These are phyloP conservation scores for Cantharis rustica DNA, from an alignment of 2,888 invertebrate genomes.

Conservation along the genomic window DNA sequence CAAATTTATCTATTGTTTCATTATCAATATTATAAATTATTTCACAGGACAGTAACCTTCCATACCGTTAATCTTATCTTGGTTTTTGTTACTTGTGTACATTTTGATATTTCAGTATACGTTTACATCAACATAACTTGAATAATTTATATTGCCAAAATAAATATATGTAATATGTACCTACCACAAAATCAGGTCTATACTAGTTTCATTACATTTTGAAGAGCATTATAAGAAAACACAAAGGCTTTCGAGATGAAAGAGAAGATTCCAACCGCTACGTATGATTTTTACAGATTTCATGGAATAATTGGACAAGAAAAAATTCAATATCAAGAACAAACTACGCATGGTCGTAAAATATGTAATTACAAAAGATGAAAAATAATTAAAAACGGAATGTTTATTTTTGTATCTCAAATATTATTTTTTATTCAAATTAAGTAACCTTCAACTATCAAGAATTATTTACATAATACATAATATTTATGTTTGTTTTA, in stretches of 20 bases:
- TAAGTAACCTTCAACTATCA: too few species aligned
- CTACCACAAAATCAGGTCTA: background rate
- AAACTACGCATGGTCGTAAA: background rate
- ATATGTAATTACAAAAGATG: too few species aligned
- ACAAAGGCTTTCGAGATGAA: background rate
- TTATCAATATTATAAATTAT: background rate
- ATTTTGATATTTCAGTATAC: background rate
- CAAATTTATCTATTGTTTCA: background rate
- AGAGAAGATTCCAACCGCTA: background rate
- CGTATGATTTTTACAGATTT: background rate
- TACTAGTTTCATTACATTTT: background rate
- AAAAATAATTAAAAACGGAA: too few species aligned
- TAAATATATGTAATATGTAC: background rate
- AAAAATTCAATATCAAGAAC: background rate
- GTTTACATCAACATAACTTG: background rate
- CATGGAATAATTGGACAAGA: background rate
- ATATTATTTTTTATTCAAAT: too few species aligned
- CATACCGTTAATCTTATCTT: background rate
- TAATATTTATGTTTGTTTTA: too few species aligned
- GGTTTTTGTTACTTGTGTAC: background rate
- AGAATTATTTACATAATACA: too few species aligned
- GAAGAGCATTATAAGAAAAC: background rate
- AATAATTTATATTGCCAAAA: background rate
- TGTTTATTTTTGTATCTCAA: too few species aligned
- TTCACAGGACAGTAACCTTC: background rate